phyloP scores from a whole-genome alignment of 2,888 invertebrate genomes.

The Dolomedes plantarius region DNA sequence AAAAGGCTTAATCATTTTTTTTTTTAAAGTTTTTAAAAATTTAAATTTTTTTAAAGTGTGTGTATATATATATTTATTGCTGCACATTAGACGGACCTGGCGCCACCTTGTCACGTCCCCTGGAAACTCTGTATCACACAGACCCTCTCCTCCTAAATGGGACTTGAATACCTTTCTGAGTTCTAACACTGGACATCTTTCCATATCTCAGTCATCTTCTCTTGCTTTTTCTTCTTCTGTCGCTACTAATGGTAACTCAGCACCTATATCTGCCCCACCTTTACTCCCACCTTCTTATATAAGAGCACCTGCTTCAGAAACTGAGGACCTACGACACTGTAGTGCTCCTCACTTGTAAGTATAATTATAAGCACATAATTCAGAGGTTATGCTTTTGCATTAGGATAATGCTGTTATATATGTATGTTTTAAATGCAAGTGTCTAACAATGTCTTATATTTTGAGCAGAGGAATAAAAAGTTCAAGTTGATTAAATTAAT shows the following conservation, averaged over 20 bases:
- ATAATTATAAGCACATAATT: neutral
- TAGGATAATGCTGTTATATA: too few species aligned
- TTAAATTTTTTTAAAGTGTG: too few species aligned
- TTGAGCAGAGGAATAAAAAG: too few species aligned
- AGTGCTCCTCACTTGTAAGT: constrained; percentile 64
- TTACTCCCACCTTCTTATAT: constrained; percentile 27
- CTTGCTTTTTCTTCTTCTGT: constrained; percentile 19
- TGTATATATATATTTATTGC: too few species aligned
- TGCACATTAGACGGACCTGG: constrained; percentile 49
- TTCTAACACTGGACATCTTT: constrained; percentile 19
- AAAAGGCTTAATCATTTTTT: too few species aligned
- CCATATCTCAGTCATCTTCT: constrained; percentile 19
- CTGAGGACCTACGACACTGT: constrained; percentile 38
- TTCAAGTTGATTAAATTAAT: too few species aligned
- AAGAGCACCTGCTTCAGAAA: constrained; percentile 12
- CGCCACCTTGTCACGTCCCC: constrained; percentile 52
- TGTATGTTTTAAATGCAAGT: too few species aligned
- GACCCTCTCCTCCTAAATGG: constrained; percentile 49
- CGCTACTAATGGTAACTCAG: constrained; percentile 28
- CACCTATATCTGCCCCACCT: constrained; percentile 35
- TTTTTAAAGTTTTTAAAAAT: too few species aligned
- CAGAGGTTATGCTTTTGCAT: too few species aligned
- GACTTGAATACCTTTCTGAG: constrained; percentile 57
- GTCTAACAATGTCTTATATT: neutral
- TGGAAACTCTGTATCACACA: constrained; percentile 36